phyloP scores from a whole-genome alignment of 2,888 invertebrate species.

The Sarcophaga subvicina region DNA sequence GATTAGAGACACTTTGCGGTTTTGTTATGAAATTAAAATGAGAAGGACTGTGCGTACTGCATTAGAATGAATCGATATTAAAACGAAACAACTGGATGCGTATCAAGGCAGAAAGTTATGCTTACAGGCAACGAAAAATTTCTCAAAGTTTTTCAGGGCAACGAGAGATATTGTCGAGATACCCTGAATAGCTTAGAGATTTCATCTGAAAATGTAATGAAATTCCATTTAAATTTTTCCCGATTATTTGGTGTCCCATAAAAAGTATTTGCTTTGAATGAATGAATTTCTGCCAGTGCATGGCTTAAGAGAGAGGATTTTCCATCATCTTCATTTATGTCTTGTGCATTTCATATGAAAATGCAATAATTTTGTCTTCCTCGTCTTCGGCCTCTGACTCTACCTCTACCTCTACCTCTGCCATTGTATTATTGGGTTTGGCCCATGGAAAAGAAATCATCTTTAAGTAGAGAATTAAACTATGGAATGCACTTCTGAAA shows the following conservation, averaged over 20 bases:
- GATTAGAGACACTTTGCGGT: too few relatives aligned
- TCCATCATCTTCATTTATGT: neutral
- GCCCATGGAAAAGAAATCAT: slow-evolving; percentile 7
- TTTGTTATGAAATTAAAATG: too few relatives aligned
- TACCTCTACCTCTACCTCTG: neutral
- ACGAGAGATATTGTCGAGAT: too few relatives aligned
- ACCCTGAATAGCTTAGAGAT: too few relatives aligned
- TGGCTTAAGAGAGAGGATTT: neutral
- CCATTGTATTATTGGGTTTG: slow-evolving; percentile 24
- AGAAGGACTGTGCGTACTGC: too few relatives aligned
- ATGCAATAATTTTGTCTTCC: slow-evolving; percentile 62
- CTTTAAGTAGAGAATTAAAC: slow-evolving; percentile 60
- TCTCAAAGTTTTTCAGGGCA: too few relatives aligned
- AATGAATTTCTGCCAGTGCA: neutral
- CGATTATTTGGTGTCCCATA: too few relatives aligned
- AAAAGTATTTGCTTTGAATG: neutral
- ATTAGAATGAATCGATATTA: too few relatives aligned
- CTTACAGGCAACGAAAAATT: too few relatives aligned
- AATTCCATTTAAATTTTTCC: too few relatives aligned
- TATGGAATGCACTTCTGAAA: slow-evolving; percentile 76
- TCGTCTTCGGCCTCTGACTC: slow-evolving; percentile 8
- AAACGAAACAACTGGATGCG: too few relatives aligned
- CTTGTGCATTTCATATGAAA: slow-evolving; percentile 48
- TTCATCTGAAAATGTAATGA: neutral
- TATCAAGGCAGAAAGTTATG: too few relatives aligned